Evolutionary conservation across 2,888 invertebrate species (phyloP).

Genomic region (Theristus sp.): DNA sequence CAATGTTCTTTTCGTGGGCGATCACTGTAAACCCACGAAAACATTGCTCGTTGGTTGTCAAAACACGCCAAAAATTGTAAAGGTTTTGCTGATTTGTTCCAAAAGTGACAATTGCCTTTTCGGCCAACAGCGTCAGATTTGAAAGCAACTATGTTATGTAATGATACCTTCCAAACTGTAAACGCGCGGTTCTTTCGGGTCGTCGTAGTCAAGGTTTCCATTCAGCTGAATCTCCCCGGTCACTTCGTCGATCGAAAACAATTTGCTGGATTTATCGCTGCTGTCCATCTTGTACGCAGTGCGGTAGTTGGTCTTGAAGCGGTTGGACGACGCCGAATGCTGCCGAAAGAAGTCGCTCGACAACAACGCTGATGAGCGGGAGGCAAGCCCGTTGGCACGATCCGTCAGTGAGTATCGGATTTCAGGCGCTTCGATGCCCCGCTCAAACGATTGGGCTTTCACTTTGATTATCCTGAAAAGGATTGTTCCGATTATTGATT

Average conservation of each 20-base stretch:
- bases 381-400: slow-evolving; percentile 59
- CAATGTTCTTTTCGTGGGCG: slow-evolving; percentile 84
- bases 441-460: slow-evolving; percentile 71
- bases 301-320: not conserved
- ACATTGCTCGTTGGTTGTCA: no score
- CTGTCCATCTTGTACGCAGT: not conserved
- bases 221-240: slow-evolving; percentile 85
- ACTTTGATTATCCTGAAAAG: slow-evolving; percentile 36
- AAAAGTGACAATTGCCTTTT: no score
- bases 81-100: no score
- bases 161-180: slow-evolving; percentile 58
- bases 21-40: slow-evolving; percentile 41
- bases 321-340: no score
- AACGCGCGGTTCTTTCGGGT: slow-evolving; percentile 74
- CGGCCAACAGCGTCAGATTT: no score
- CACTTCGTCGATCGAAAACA: slow-evolving; percentile 71
- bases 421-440: slow-evolving; percentile 51
- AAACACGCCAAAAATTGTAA: no score
- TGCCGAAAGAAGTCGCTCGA: no score
- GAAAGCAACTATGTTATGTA: no score
- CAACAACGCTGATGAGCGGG: not conserved
- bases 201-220: slow-evolving; percentile 89
- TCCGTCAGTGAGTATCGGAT: slow-evolving; percentile 87
- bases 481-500: no score
- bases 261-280: slow-evolving; percentile 42